These are phyloP conservation scores for Acronicta alni DNA, from an alignment of 2,888 invertebrate genomes.

Conservation along the genomic window DNA sequence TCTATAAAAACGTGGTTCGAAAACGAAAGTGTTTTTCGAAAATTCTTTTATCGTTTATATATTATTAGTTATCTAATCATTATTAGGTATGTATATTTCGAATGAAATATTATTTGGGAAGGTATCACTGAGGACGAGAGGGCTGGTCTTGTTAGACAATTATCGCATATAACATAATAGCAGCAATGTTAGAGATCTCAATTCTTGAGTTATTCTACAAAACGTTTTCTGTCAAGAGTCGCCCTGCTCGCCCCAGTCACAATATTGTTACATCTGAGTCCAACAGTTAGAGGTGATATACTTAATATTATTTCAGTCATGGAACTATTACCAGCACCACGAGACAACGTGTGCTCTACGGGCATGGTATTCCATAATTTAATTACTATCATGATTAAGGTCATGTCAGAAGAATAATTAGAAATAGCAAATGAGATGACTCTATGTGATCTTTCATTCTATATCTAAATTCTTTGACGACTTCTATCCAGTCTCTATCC, in stretches of 20 bases:
- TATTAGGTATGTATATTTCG: constrained; percentile 66
- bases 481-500: not conserved
- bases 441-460: not conserved
- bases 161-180: constrained; percentile 28
- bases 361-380: constrained; percentile 44
- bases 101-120: constrained; percentile 59
- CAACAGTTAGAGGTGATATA: constrained; percentile 60
- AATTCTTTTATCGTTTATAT: constrained; percentile 65
- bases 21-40: constrained; percentile 66
- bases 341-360: constrained; percentile 57
- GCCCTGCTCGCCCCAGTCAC: constrained; percentile 43
- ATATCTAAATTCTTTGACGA: not conserved
- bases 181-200: constrained; percentile 30
- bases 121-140: constrained; percentile 38
- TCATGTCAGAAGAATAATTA: not conserved
- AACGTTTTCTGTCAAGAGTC: constrained; percentile 22
- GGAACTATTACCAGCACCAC: constrained; percentile 62
- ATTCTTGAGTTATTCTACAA: constrained; percentile 27
- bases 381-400: constrained; percentile 43
- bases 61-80: constrained; percentile 66
- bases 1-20: constrained; percentile 67
- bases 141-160: constrained; percentile 22
- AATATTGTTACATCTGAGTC: constrained; percentile 62
- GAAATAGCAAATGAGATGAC: not conserved
- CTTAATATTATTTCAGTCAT: constrained; percentile 67